Conservation (phyloP, 2,113 vertebrate species). For the Thryonomys swinderianus region DNA sequence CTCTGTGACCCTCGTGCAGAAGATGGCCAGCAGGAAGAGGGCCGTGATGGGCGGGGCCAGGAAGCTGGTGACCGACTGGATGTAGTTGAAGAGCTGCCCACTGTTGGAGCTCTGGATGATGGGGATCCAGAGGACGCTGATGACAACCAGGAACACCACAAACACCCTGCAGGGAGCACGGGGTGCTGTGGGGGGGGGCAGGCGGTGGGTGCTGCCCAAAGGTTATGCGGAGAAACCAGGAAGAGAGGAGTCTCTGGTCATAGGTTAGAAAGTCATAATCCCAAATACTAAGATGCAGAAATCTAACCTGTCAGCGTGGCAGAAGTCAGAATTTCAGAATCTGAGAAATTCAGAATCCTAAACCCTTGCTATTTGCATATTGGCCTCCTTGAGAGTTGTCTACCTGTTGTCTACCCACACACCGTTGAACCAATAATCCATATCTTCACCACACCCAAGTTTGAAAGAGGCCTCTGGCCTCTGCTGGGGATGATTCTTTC, state of each 20-base stretch:
- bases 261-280: neutral
- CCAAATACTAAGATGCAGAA: neutral
- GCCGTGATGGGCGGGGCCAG: conserved; percentile 95
- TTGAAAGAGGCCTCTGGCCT: neutral
- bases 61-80: conserved; percentile 95
- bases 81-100: conserved; percentile 96
- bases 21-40: conserved; percentile 95
- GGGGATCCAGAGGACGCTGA: conserved; percentile 97
- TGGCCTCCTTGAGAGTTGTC: neutral
- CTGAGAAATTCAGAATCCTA: neutral
- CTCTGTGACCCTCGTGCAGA: conserved; percentile 95
- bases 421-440: neutral
- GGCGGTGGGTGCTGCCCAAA: accelerated
- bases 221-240: neutral
- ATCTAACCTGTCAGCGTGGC: neutral
- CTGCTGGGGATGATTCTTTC: neutral
- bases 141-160: conserved; percentile 90
- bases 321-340: neutral
- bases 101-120: conserved; percentile 95
- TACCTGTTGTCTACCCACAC: neutral
- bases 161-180: conserved; percentile 89
- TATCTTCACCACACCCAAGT: neutral
- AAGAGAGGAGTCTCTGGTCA: neutral
- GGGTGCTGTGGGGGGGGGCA: accelerated
- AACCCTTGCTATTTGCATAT: neutral